Conservation (phyloP, 2,113 vertebrate species). For the Danio rerio region GRCz12tu NC_133200.1:39439501-39440000, state of each 20-base stretch:
- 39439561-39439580: not conserved
- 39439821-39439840: too few relatives aligned
- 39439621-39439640: not conserved
- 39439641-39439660: not conserved
- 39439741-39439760: not conserved
- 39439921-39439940: too few relatives aligned
- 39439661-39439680: not conserved
- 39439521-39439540: conserved; percentile 42
- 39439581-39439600: conserved; percentile 2
- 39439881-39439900: too few relatives aligned
- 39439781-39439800: too few relatives aligned
- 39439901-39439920: too few relatives aligned
- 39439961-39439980: too few relatives aligned
- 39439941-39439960: too few relatives aligned
- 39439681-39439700: not conserved
- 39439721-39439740: not conserved
- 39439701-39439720: not conserved
- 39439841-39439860: too few relatives aligned
- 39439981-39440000: too few relatives aligned
- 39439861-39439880: too few relatives aligned
- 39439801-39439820: too few relatives aligned
- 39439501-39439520: conserved; percentile 60
- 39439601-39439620: not conserved
- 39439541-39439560: conserved; percentile 34
- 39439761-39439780: not conserved